Evolutionary conservation across 2,797 vertebrate genomes (phyloP).

Genomic region (Scyliorhinus canicula): DNA sequence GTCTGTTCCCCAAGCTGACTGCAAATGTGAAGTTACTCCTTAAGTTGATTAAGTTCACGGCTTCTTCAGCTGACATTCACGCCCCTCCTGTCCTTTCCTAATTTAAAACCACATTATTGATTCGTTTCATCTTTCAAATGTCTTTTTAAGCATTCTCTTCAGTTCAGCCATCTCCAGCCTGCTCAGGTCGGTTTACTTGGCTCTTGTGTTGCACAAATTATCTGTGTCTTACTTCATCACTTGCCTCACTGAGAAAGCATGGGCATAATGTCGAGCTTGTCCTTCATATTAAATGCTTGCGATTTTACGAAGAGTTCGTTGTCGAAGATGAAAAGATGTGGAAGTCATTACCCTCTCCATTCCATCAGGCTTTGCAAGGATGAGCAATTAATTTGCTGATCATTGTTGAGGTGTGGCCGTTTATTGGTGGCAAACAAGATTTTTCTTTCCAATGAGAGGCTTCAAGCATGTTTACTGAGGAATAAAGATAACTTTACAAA

Average conservation of each 20-base stretch:
- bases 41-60: neutral
- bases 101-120: slow-evolving; percentile 11
- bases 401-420: neutral
- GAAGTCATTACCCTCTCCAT: neutral
- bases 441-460: neutral
- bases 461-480: neutral
- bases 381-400: neutral
- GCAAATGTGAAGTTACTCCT: neutral
- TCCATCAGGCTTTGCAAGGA: neutral
- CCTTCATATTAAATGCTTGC: neutral
- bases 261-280: neutral
- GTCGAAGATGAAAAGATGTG: neutral
- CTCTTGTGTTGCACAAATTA: neutral
- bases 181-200: neutral
- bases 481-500: neutral
- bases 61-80: neutral
- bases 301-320: neutral
- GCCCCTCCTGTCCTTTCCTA: neutral
- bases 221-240: neutral
- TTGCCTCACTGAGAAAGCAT: neutral
- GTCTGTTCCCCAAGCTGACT: neutral
- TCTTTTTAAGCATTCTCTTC: neutral
- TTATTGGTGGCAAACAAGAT: neutral
- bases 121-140: neutral
- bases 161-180: neutral